Evolutionary conservation across 1,140 invertebrate species (phyloP), one percentile per base, ranked within the genome.

Genomic region (Achatina immaculata): DNA sequence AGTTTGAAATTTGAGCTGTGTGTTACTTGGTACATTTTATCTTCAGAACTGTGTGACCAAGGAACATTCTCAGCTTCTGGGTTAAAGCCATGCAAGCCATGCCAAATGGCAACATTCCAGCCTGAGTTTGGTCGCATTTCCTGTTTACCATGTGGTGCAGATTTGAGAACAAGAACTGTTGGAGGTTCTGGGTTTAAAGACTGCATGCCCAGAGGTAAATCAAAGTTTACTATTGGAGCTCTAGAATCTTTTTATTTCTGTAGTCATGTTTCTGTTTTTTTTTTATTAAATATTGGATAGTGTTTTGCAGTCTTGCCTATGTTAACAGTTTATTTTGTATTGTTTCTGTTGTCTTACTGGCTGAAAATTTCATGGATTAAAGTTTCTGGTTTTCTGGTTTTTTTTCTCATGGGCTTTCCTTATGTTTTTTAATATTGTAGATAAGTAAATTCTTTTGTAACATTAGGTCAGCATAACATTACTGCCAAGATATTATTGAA

Each of bases 31-130:
- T n/a, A n/a, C n/a, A n/a, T n/a, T 62, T 31, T 85, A 82, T 75
- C 79, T 86, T 11, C 82, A 94, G 88, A 97, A 87, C 96, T 98
- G 89, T 99, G 97, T 91, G 95, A 94, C 28, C 96, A 95, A 80
- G 97, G 94, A 19, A 95, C 96, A 90, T 97, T 98, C 91, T 99
- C 81, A 95, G 94, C 55, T 43, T 95, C 96, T 87, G 98, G 98
- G 24, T 95, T 95, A 68, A 83, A 85, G 73, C 88, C 88, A 4
- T 99, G 98, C 90, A 96, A 97, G 86, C 94, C 96, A 0, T 99
- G 98, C 89, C 95, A 96, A 0, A 92, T 95, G 66, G 98, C 98
- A 79, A 96, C 95, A 0, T 99, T 96, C 91, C 89, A 90, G 79
- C 82, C 87, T 1, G 83, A 87, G 4, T 87, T 84, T 78, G 88